phyloP scores from a whole-genome alignment of 2,888 invertebrate genomes.

The Gryllus longicercus region DNA sequence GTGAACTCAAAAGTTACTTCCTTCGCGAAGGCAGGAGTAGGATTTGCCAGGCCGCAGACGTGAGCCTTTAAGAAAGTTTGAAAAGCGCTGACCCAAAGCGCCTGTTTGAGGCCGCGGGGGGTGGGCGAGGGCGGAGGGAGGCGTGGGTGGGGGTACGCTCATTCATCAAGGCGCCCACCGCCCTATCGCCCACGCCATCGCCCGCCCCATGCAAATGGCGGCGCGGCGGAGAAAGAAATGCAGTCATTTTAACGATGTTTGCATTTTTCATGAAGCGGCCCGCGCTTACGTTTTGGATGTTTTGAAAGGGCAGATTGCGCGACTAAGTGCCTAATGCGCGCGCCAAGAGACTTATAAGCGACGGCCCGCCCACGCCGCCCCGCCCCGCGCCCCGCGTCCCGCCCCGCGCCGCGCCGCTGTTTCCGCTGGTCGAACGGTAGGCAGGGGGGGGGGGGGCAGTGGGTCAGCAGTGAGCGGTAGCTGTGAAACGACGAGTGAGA shows the following conservation, averaged over 20 bases:
- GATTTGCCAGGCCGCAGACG: no score
- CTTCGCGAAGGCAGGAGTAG: no score
- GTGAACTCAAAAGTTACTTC: no score
- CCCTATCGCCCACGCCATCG: constrained; percentile 2
- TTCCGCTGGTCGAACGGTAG: background rate
- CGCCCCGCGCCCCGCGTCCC: background rate
- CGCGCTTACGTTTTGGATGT: constrained; percentile 17
- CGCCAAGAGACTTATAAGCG: background rate
- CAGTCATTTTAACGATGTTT: constrained; percentile 17
- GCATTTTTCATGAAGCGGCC: constrained; percentile 1
- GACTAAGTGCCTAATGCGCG: constrained; percentile 7
- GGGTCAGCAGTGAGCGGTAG: no score
- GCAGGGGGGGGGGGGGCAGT: no score
- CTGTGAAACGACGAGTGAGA: no score
- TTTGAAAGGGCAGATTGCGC: constrained; percentile 8
- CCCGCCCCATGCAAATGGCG: background rate
- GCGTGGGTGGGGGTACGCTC: background rate
- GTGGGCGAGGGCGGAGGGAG: background rate
- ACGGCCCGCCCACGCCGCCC: background rate
- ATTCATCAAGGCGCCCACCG: constrained; percentile 2
- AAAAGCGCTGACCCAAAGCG: background rate
- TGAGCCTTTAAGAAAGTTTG: no score
- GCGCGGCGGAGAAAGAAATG: background rate
- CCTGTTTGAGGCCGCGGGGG: background rate
- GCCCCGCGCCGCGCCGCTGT: background rate